Base-by-base conservation (phyloP, 2,888 invertebrate species). In the Nymphalis c-album region DNA sequence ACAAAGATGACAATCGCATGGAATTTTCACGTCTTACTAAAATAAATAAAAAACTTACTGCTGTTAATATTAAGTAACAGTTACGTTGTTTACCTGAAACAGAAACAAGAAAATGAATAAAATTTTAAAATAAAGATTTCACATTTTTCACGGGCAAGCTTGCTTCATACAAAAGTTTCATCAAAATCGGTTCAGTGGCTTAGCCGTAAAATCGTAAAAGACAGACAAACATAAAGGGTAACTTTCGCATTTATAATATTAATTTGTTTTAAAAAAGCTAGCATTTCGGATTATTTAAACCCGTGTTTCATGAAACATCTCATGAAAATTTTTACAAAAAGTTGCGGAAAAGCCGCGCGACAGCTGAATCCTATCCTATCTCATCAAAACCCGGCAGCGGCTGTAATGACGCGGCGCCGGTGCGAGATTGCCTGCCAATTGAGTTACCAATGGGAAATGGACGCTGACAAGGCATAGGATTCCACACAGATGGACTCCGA, bases 371-470 rank as follows among this genome's bases (percentile, higher is more conserved):
- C 47, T 61, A 35, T 66, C 55, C 55, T 53, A 66, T 61, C 66
- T 63, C 64, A 69, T 71, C 73, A 68, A 63, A 40, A 35, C 51
- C 66, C 63, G 62, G 68, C 63, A 67, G 64, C 51, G 70, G 59
- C 65, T 64, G 76, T 79, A 78, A 81, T 78, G 76, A 75, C 78
- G 77, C 79, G 85, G 82, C 86, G 87, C 81, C 85, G 85, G 76
- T 79, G 77, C 81, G 81, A 86, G 86, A 91, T 91, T 90, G 89
- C 82, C 83, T 83, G 78, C 82, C 86, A 86, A 91, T 90, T 80
- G 86, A 89, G 86, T 90, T 90, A 90, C 78, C 72, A 71, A 69
- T 73, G 70, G 75, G 77, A 77, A 77, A 76, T 69, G 67, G 69
- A 69, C 69, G 68, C 69, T 65, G 64, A 67, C 63, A 64, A 57